Conservation (phyloP, 2,888 invertebrate genomes). For the Epinotia bilunana region DNA sequence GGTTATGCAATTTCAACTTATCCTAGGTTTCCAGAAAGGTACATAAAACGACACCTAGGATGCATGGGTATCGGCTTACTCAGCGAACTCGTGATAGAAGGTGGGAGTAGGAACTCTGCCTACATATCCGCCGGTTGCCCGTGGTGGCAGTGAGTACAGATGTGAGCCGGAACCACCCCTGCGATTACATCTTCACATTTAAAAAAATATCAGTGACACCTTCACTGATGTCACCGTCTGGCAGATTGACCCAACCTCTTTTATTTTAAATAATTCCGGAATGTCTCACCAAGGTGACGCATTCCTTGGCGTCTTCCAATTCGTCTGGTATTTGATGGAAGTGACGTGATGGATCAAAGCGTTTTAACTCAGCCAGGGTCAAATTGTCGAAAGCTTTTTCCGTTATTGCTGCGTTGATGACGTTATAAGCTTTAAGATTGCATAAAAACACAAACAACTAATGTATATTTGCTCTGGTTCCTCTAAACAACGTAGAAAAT, state of each 20-base stretch:
- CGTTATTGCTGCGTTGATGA: constrained; percentile 15
- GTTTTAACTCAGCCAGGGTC: constrained; percentile 26
- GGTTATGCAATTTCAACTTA: neutral
- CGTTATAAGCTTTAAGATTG: constrained; percentile 6
- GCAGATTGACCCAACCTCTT: constrained; percentile 20
- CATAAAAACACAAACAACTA: neutral
- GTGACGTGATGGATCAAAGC: constrained; percentile 19
- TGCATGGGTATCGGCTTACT: constrained; percentile 67
- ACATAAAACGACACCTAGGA: constrained; percentile 63
- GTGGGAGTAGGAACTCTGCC: constrained; percentile 80
- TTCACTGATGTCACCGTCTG: constrained; percentile 13
- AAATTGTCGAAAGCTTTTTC: constrained; percentile 11
- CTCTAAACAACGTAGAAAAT: neutral
- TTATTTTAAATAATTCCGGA: constrained; percentile 33
- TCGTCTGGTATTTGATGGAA: constrained; percentile 29
- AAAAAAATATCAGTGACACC: neutral
- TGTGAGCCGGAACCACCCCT: constrained; percentile 79
- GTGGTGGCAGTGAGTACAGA: constrained; percentile 76
- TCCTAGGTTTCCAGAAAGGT: constrained; percentile 44
- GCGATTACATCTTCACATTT: constrained; percentile 53
- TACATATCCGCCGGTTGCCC: constrained; percentile 75
- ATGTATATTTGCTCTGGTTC: neutral
- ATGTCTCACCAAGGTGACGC: constrained; percentile 35
- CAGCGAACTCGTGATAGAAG: constrained; percentile 79
- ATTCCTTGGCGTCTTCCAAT: constrained; percentile 32